phyloP scores from a whole-genome alignment of 2,797 vertebrate species.

The Acipenser oxyrinchus region DNA sequence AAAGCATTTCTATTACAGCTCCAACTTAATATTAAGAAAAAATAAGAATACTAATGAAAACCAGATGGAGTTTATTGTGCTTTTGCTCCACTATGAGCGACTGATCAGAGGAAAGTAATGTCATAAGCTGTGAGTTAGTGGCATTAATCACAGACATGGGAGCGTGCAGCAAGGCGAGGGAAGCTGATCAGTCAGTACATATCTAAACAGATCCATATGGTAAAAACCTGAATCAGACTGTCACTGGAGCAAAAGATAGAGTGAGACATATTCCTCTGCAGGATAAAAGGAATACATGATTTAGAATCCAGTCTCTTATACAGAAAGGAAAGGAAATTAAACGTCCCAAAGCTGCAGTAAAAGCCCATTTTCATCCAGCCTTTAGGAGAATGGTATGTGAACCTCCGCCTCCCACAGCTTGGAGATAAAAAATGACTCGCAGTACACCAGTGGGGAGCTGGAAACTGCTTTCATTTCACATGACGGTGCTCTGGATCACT shows the following conservation, averaged over 20 bases:
- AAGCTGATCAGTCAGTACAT: constrained; percentile 31
- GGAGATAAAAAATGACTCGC: too few relatives aligned
- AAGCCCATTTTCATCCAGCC: too few relatives aligned
- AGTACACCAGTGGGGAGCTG: too few relatives aligned
- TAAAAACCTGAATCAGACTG: constrained; percentile 13
- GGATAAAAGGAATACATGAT: too few relatives aligned
- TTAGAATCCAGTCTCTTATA: too few relatives aligned
- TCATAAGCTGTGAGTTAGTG: constrained; percentile 26
- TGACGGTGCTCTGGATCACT: too few relatives aligned
- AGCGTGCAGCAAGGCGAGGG: constrained; percentile 16
- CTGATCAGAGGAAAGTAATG: constrained; percentile 25
- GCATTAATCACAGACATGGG: constrained; percentile 24
- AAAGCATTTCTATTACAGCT: constrained; percentile 13
- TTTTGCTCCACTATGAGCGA: constrained; percentile 31
- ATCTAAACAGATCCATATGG: constrained; percentile 48
- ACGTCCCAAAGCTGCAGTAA: too few relatives aligned
- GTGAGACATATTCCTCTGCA: background rate
- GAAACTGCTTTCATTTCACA: too few relatives aligned
- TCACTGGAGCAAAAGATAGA: background rate
- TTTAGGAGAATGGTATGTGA: too few relatives aligned
- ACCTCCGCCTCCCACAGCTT: too few relatives aligned
- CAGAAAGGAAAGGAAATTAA: too few relatives aligned
- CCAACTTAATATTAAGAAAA: constrained; percentile 1
- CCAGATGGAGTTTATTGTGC: background rate
- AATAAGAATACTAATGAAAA: background rate